phyloP scores from a whole-genome alignment of 1,140 invertebrate genomes.

The Drosophila repleta region DNA sequence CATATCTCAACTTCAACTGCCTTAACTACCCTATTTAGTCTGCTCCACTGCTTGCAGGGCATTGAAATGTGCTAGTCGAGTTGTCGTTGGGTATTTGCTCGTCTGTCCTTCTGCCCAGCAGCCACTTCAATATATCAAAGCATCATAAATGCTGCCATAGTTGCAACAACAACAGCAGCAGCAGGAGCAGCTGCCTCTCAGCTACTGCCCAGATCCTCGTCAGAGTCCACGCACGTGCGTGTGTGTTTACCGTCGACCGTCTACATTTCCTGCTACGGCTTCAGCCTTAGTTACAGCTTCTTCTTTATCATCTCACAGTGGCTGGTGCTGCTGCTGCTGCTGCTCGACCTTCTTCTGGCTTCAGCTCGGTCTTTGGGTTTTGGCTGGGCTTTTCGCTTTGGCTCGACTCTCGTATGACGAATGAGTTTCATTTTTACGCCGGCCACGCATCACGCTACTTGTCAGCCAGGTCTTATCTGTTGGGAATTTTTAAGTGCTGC shows the following conservation, averaged over 20 bases:
- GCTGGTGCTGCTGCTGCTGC: too few species aligned
- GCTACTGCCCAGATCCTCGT: slow-evolving; percentile 17
- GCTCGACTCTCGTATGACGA: slow-evolving; percentile 56
- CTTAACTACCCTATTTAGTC: not conserved
- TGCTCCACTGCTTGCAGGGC: not conserved
- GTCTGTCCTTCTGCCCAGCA: slow-evolving; percentile 38
- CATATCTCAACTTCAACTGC: too few species aligned
- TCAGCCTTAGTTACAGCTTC: not conserved
- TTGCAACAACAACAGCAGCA: slow-evolving; percentile 38
- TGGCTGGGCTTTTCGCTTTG: slow-evolving; percentile 19
- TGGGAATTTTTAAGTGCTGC: slow-evolving; percentile 68
- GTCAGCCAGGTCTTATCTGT: slow-evolving; percentile 65
- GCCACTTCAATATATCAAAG: slow-evolving; percentile 76
- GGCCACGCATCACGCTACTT: slow-evolving; percentile 66
- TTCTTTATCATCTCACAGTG: not conserved
- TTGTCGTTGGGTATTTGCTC: slow-evolving; percentile 18
- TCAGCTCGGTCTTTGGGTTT: not conserved
- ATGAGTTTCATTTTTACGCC: slow-evolving; percentile 71
- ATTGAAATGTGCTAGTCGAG: slow-evolving; percentile 14
- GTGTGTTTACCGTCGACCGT: not conserved
- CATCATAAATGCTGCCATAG: slow-evolving; percentile 73
- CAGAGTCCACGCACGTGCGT: slow-evolving; percentile 59
- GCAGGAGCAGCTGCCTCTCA: slow-evolving; percentile 14
- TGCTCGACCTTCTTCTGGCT: not conserved
- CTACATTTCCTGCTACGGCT: not conserved